phyloP scores from a whole-genome alignment of 2,113 vertebrate genomes.

The Austrofundulus limnaeus region DNA sequence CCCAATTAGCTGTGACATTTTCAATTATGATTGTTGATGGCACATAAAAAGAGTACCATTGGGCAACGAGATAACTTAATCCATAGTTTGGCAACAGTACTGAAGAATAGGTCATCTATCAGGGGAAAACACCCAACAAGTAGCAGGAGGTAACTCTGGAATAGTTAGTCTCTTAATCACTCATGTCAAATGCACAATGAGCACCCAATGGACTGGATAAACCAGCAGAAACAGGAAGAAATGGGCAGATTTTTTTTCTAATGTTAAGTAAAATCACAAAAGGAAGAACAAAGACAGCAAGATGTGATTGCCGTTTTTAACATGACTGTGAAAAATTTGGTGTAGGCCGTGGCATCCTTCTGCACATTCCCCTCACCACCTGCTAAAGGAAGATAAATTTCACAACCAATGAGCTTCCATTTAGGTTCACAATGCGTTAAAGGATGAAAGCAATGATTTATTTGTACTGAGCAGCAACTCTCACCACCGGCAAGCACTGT shows the following conservation, averaged over 20 bases:
- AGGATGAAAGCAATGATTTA: constrained; percentile 61
- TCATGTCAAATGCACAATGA: constrained; percentile 30
- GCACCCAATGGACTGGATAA: constrained; percentile 13
- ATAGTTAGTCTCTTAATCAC: constrained; percentile 42
- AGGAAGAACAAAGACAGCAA: constrained; percentile 33
- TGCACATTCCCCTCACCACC: constrained; percentile 51
- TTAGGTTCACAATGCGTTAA: constrained; percentile 52
- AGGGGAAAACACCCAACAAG: constrained; percentile 22
- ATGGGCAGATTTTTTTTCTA: constrained; percentile 26
- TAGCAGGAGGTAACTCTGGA: constrained; percentile 18
- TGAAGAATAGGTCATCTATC: constrained; percentile 53
- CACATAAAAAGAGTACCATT: constrained; percentile 53
- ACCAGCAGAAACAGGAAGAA: constrained; percentile 32
- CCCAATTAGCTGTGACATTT: constrained; percentile 75
- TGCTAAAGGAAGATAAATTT: constrained; percentile 67
- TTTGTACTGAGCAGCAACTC: constrained; percentile 49
- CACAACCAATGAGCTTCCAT: constrained; percentile 50
- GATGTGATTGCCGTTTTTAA: constrained; percentile 56
- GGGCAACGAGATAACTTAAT: constrained; percentile 62
- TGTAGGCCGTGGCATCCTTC: constrained; percentile 36
- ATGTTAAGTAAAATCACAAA: constrained; percentile 46
- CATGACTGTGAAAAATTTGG: constrained; percentile 34
- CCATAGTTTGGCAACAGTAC: constrained; percentile 30
- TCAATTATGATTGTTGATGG: constrained; percentile 59
- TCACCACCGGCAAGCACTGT: constrained; percentile 34